A percentile compares a stretch with the other conserved stretches of the same genome.
phyloP scores from a whole-genome alignment of 2,888 invertebrate genomes.

The Netelia melanura region DNA sequence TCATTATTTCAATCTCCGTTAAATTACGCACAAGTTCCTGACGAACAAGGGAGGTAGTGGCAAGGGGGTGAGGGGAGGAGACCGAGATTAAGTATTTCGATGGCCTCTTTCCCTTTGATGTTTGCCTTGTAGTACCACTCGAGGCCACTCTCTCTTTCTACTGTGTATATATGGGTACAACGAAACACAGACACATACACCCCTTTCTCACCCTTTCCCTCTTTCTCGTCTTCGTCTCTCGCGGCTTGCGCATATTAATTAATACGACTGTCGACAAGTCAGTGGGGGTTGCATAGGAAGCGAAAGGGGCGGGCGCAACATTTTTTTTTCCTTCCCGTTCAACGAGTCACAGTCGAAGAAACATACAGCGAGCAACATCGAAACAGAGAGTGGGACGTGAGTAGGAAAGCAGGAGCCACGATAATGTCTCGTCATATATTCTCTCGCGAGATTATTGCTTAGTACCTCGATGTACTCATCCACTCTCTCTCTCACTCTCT shows the following conservation, averaged over 20 bases:
- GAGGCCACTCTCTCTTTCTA: conserved; percentile 46
- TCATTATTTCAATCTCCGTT: conserved; percentile 38
- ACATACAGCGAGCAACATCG: conserved; percentile 27
- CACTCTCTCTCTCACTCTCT: background rate
- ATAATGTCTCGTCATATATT: conserved; percentile 33
- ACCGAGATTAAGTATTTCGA: conserved; percentile 77
- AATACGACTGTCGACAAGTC: conserved; percentile 48
- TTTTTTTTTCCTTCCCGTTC: conserved; percentile 37
- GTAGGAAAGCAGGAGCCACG: conserved; percentile 6
- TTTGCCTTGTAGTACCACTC: conserved; percentile 75
- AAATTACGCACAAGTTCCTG: conserved; percentile 35
- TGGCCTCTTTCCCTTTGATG: conserved; percentile 76
- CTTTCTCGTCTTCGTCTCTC: conserved; percentile 27
- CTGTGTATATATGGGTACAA: conserved; percentile 21
- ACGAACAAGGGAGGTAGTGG: conserved; percentile 6
- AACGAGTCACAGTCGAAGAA: conserved; percentile 53
- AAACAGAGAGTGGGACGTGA: background rate
- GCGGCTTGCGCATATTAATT: conserved; percentile 57
- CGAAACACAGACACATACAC: background rate
- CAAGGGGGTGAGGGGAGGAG: conserved; percentile 46
- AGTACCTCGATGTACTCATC: conserved; percentile 1
- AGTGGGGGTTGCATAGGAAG: background rate
- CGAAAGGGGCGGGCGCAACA: too few relatives aligned
- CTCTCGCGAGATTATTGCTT: background rate
- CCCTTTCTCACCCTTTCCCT: background rate